Percentiles rank a stretch among this genome's conserved stretches.
These are phyloP conservation scores for Megalurothrips usitatus DNA, from an alignment of 2,888 invertebrate genomes.

Conservation along the genomic window DNA sequence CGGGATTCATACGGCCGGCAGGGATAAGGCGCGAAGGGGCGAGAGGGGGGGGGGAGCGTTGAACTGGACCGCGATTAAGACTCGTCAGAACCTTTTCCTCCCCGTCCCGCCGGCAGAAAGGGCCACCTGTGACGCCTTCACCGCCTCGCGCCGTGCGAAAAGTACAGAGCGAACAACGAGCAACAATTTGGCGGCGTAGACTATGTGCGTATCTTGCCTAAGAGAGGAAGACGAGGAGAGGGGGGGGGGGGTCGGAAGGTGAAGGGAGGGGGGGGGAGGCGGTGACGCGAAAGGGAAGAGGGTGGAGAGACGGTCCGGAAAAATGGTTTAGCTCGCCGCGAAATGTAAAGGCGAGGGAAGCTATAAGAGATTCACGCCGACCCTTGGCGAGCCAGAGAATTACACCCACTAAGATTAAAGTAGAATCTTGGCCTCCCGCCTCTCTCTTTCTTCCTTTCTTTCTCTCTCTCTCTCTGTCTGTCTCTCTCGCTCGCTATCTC, in stretches of 20 bases:
- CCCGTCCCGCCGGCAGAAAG: not conserved
- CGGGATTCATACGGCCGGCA: too few species aligned
- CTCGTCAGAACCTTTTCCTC: not conserved
- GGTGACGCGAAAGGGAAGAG: too few species aligned
- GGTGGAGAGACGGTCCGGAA: not conserved
- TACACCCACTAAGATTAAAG: not conserved
- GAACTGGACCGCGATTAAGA: too few species aligned
- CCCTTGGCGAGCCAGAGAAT: not conserved
- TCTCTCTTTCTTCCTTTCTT: not conserved
- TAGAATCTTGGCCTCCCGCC: not conserved
- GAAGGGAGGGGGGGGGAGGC: not conserved
- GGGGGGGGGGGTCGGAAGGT: not conserved
- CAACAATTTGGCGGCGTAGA: not conserved
- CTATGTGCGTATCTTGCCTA: not conserved
- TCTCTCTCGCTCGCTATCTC: not conserved
- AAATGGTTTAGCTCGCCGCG: not conserved
- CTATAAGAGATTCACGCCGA: not conserved
- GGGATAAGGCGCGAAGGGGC: too few species aligned
- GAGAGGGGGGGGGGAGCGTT: too few species aligned
- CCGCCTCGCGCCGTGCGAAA: too few species aligned
- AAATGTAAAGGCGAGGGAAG: not conserved
- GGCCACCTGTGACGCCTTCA: too few species aligned
- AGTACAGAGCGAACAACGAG: not conserved
- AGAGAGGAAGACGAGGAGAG: not conserved
- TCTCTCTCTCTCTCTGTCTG: constrained; percentile 1